These are phyloP conservation scores for Galeopsomyia nigrocyanea DNA, from an alignment of 2,888 invertebrate genomes.

Conservation along the genomic window DNA sequence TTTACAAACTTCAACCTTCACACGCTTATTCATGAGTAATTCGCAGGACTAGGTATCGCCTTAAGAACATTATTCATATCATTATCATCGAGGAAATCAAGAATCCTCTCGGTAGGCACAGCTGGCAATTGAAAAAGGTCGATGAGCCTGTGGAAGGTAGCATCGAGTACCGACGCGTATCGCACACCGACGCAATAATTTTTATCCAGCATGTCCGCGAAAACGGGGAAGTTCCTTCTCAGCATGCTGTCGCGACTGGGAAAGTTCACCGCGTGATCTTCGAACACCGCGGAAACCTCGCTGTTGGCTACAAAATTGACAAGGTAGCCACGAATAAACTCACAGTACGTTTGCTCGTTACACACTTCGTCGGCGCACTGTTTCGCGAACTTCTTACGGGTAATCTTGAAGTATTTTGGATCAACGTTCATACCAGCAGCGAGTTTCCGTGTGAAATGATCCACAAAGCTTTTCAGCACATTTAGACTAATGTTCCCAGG, in stretches of 20 bases:
- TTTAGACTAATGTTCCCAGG: no score
- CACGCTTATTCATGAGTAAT: no score
- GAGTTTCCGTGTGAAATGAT: neutral
- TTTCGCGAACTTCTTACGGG: neutral
- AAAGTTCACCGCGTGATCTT: neutral
- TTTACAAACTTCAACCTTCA: no score
- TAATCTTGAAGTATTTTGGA: neutral
- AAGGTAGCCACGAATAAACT: slow-evolving; percentile 28
- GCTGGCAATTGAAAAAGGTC: neutral
- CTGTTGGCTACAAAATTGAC: neutral
- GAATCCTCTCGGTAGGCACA: slow-evolving; percentile 13
- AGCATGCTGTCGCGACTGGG: neutral
- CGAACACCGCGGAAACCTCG: neutral
- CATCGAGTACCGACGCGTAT: slow-evolving; percentile 13
- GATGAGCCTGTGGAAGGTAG: neutral
- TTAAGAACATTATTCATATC: slow-evolving; percentile 32
- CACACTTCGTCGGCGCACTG: slow-evolving; percentile 6
- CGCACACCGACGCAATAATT: slow-evolving; percentile 12
- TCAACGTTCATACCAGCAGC: neutral
- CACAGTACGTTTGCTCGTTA: slow-evolving; percentile 17
- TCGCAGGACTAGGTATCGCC: neutral
- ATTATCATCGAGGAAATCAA: neutral
- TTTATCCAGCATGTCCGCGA: slow-evolving; percentile 31
- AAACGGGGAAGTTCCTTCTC: slow-evolving; percentile 9
- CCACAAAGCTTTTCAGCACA: neutral